These are phyloP conservation scores for Orthonychiurus folsomi DNA, from an alignment of 2,888 invertebrate genomes.

Conservation along the genomic window DNA sequence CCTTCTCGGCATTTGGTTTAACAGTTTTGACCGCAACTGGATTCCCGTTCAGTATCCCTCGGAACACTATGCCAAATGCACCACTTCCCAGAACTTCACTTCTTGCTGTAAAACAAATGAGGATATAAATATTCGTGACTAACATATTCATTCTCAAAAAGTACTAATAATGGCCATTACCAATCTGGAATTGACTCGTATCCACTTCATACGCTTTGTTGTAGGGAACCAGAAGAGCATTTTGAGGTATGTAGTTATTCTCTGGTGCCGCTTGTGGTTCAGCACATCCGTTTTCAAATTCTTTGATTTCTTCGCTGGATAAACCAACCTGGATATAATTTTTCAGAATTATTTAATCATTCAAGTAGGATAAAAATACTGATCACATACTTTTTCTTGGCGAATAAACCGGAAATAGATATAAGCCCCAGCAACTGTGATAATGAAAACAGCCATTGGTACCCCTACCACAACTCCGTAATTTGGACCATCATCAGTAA, in stretches of 20 bases:
- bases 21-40: conserved; percentile 6
- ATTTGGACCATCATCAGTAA: background rate
- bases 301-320: background rate
- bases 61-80: conserved; percentile 1
- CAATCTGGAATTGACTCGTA: background rate
- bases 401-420: background rate
- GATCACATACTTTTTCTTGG: no score
- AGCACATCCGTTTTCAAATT: background rate
- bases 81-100: conserved; percentile 2
- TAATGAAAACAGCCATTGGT: background rate
- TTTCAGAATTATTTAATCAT: no score
- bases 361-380: no score
- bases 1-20: conserved; percentile 5
- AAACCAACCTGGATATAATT: no score
- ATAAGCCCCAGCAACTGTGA: background rate
- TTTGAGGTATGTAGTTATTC: background rate
- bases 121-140: background rate
- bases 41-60: background rate
- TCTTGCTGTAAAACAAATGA: background rate
- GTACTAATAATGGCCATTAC: background rate
- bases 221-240: conserved; percentile 1
- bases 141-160: no score
- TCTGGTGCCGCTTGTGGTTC: background rate
- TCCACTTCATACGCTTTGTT: conserved; percentile 6
- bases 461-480: background rate